Conservation (phyloP, 2,888 invertebrate species). For the Ectemnius continuus region DNA sequence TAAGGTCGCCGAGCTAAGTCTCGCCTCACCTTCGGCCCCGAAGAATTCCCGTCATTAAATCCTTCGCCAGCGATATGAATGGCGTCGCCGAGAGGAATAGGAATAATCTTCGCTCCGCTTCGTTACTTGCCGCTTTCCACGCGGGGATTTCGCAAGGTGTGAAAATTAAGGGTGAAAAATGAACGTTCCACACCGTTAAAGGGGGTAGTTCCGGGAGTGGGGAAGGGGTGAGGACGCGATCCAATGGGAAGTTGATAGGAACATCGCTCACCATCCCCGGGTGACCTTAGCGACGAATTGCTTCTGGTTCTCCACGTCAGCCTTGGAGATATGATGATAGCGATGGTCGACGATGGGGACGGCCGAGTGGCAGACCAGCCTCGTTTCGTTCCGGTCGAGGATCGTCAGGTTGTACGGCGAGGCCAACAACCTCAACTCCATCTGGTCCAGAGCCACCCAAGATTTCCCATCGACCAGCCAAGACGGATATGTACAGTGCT, state of each 20-base stretch:
- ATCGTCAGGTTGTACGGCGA: conserved; percentile 71
- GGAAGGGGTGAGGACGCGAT: too few species aligned
- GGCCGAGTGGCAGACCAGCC: conserved; percentile 65
- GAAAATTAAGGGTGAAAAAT: not conserved
- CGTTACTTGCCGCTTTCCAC: too few species aligned
- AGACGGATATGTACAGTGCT: conserved; percentile 66
- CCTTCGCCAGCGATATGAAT: conserved; percentile 11
- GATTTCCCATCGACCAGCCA: conserved; percentile 69
- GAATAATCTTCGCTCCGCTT: conserved; percentile 22
- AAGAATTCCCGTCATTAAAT: conserved; percentile 37
- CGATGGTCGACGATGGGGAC: conserved; percentile 59
- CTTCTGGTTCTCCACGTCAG: conserved; percentile 59
- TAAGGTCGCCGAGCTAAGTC: conserved; percentile 5
- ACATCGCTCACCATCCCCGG: conserved; percentile 70
- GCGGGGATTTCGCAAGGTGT: not conserved
- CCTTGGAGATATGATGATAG: conserved; percentile 42
- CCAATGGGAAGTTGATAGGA: not conserved
- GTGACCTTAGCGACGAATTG: conserved; percentile 71
- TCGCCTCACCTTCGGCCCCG: conserved; percentile 8
- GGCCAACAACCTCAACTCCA: conserved; percentile 65
- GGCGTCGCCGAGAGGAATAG: conserved; percentile 5
- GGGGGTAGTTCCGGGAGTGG: too few species aligned
- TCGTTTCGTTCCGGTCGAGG: conserved; percentile 70
- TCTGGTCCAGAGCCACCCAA: conserved; percentile 72
- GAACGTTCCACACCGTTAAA: too few species aligned